Evolutionary conservation across 1,140 invertebrate genomes (phyloP).

Genomic region (Oedothorax gibbosus): DNA sequence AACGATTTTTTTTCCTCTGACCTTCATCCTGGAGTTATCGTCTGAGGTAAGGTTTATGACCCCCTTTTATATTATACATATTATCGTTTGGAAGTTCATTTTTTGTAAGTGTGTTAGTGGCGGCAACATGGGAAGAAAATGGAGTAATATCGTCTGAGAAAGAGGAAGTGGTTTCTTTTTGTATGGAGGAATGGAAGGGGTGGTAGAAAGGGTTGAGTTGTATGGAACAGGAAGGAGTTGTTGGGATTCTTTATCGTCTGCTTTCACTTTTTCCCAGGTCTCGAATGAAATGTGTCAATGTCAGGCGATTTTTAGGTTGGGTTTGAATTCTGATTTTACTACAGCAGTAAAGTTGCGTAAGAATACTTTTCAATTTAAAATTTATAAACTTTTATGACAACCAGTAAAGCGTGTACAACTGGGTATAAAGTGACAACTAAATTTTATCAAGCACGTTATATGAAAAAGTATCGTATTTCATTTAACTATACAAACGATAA

Average conservation of each 20-base stretch:
- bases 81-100: not conserved
- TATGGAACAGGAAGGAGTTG: constrained; percentile 20
- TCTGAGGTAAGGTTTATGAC: constrained; percentile 50
- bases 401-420: too few species aligned
- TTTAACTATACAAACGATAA: too few species aligned
- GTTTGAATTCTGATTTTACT: too few species aligned
- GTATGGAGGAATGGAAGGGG: not conserved
- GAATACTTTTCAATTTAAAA: too few species aligned
- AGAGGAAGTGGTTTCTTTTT: constrained; percentile 18
- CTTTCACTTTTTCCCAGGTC: constrained; percentile 38
- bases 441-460: too few species aligned
- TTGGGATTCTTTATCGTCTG: constrained; percentile 10
- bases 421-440: too few species aligned
- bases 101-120: constrained; percentile 43
- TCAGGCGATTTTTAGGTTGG: too few species aligned
- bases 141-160: not conserved
- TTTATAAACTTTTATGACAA: too few species aligned
- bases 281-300: too few species aligned
- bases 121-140: not conserved
- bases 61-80: constrained; percentile 20
- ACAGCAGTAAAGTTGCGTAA: too few species aligned
- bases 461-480: too few species aligned
- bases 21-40: not conserved
- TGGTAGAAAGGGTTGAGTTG: constrained; percentile 28
- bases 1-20: constrained; percentile 40